Evolutionary conservation across 2,113 vertebrate genomes (phyloP).

Genomic region (Excalfactoria chinensis): DNA sequence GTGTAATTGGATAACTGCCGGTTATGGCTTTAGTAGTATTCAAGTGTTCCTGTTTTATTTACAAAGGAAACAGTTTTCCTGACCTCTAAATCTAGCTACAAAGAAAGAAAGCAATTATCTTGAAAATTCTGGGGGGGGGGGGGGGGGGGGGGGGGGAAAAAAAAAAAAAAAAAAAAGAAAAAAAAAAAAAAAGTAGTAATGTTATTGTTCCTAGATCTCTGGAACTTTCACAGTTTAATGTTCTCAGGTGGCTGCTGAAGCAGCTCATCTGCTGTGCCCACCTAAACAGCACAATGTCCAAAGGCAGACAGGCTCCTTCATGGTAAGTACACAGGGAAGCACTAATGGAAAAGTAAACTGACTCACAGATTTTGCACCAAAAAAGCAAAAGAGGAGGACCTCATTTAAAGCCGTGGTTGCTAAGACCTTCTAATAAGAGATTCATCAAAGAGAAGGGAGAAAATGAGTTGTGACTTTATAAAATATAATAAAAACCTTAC

Average conservation of each 20-base stretch:
- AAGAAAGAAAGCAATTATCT: constrained; percentile 38
- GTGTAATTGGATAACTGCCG: constrained; percentile 65
- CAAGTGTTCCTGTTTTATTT: not conserved
- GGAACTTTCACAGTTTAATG: not conserved
- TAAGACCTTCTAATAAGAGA: not conserved
- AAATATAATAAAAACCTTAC: not conserved
- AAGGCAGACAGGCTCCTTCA: not conserved
- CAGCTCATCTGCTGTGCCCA: not conserved
- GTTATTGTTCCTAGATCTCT: not conserved
- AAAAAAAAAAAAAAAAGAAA: not conserved
- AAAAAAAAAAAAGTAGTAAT: not conserved
- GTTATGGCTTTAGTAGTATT: constrained; percentile 53
- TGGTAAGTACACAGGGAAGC: not conserved
- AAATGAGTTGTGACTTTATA: not conserved
- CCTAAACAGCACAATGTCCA: not conserved
- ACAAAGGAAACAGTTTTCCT: constrained; percentile 46
- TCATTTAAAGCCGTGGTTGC: not conserved
- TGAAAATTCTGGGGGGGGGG: not conserved
- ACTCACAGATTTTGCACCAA: not conserved
- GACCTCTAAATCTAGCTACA: constrained; percentile 50
- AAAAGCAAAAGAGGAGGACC: not conserved
- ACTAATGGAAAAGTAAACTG: not conserved
- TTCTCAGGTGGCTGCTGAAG: not conserved
- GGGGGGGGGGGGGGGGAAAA: not conserved
- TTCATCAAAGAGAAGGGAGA: not conserved